phyloP scores from a whole-genome alignment of 1,140 invertebrate genomes.

The Paraescarpia echinospica region DNA sequence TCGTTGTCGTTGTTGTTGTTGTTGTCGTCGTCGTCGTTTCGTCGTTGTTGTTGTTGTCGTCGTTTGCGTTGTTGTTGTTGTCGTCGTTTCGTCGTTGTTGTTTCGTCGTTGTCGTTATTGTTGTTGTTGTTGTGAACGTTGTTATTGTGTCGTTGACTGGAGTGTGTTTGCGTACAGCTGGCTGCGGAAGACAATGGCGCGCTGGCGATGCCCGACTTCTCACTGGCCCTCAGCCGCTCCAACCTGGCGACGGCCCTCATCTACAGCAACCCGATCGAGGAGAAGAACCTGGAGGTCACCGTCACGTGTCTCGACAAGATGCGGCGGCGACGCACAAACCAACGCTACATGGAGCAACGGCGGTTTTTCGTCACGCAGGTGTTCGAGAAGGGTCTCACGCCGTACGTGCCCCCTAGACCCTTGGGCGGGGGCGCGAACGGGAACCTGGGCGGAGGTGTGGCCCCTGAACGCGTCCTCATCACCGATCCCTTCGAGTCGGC shows the following conservation, averaged over 20 bases:
- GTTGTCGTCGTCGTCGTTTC: too few relatives aligned
- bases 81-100: too few relatives aligned
- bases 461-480: background rate
- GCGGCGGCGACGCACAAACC: background rate
- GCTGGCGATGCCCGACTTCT: conserved; percentile 3
- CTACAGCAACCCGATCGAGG: conserved; percentile 8
- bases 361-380: conserved; percentile 1
- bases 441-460: background rate
- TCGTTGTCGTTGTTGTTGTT: too few relatives aligned
- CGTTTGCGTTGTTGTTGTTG: too few relatives aligned
- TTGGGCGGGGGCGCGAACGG: background rate
- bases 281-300: background rate
- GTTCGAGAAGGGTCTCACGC: conserved; percentile 10
- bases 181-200: background rate
- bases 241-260: background rate
- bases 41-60: too few relatives aligned
- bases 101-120: too few relatives aligned
- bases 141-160: background rate
- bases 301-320: background rate
- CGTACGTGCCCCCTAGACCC: background rate
- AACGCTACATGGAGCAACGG: background rate
- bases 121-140: too few relatives aligned
- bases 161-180: background rate
- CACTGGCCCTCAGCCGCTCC: background rate
- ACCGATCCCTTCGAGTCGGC: background rate